Base-by-base conservation (phyloP, 2,797 vertebrate genomes). In the Micropoecilia bifurca region DNA sequence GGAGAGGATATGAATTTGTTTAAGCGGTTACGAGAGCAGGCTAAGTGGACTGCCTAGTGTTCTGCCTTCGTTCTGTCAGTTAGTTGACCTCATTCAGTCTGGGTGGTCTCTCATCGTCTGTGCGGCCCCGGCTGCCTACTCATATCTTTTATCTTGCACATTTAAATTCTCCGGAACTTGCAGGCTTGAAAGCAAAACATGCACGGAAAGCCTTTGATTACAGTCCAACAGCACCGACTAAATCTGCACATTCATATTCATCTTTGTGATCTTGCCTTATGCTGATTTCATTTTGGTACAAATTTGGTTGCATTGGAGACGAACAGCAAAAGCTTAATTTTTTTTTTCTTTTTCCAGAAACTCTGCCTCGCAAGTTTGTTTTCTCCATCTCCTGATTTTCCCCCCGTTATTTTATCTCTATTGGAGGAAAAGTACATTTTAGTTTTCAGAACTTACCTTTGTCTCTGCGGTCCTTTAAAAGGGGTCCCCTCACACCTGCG, bases 61-160 rank as follows among this genome's bases (percentile, higher is more conserved):
- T 86, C 85, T 88, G 83, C 87, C 85, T 91, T 89, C 87, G 47
- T 86, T 33, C 79, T 61, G 83, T 91, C 87, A 78, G 80, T 75
- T 85, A 81, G 36, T 89, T 90, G 88, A 90, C 90, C 89, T 88
- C 86, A 89, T 89, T 89, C 85, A 91, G 90, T 91, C 88, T 89
- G 87, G 88, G 86, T 90, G 88, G 78, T 88, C 88, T 88, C 85
- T 80, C 77, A 82, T 90, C 78, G 80, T 50, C 84, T 80, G 80
- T 69, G 68, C 75, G 76, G 71, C 76, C 57, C 71, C 22, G 25
- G 41, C 89, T 84, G 82, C 87, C 90, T 83, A 83, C 87, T 88
- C 80, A 57, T n/a, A 69, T 80, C 74, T 57, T 59, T 78, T 73
- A 75, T 63, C 33, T 77, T 47, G 30, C 73, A 78, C 73, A 25